Percentiles rank a stretch among this genome's conserved stretches.
These are phyloP conservation scores for Noctua janthina DNA, from an alignment of 2,888 invertebrate genomes.

Conservation along the genomic window DNA sequence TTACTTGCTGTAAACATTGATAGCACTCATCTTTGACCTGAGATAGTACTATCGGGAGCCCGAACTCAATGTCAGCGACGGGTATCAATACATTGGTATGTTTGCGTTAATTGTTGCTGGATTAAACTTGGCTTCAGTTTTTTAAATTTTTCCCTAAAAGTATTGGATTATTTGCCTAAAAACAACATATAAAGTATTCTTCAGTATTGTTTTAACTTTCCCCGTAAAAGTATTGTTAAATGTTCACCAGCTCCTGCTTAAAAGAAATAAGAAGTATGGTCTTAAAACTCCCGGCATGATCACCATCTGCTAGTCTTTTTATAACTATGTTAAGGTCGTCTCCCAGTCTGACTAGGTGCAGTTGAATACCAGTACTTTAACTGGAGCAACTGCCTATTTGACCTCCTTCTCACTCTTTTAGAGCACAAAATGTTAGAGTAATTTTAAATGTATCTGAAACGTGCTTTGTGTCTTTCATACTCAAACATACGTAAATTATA, in stretches of 20 bases:
- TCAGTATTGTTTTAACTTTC: background rate
- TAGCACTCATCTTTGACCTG: conserved; percentile 73
- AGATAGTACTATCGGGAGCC: conserved; percentile 70
- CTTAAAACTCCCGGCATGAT: background rate
- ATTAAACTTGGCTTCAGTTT: conserved; percentile 1
- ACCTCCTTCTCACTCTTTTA: background rate
- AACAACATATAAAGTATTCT: background rate
- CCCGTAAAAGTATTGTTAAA: background rate
- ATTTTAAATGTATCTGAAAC: background rate
- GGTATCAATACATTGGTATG: conserved; percentile 53
- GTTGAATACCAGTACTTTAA: background rate
- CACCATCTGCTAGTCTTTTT: background rate
- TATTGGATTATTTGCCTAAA: background rate
- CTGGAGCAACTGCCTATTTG: background rate
- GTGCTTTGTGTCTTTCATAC: background rate
- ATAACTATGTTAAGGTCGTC: background rate
- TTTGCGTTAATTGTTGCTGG: conserved; percentile 31
- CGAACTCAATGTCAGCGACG: conserved; percentile 62
- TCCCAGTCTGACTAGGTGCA: background rate
- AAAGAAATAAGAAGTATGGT: no score
- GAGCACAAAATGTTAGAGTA: background rate
- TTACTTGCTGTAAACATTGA: conserved; percentile 69
- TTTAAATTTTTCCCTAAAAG: background rate
- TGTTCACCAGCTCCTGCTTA: no score
- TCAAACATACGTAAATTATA: background rate